A percentile compares a stretch with the other conserved stretches of the same genome.
phyloP scores from a whole-genome alignment of 1,140 invertebrate genomes.

The Steinernema feltiae region DNA sequence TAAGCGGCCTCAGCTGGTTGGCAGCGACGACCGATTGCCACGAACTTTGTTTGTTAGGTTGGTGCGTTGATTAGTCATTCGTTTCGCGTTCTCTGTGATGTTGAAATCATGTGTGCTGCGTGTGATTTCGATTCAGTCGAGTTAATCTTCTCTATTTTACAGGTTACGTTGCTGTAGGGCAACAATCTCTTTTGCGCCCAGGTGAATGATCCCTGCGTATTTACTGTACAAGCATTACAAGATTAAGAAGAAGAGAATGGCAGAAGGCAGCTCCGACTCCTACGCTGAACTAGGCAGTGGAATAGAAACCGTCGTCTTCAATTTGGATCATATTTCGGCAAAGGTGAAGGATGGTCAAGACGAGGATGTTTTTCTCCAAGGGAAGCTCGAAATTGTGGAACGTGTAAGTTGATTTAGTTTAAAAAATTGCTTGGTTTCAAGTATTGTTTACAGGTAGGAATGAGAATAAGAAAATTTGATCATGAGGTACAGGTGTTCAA shows the following conservation, averaged over 20 bases:
- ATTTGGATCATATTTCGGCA: not conserved
- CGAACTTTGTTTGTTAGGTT: not conserved
- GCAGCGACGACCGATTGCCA: no score
- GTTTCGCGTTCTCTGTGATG: not conserved
- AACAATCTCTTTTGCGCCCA: no score
- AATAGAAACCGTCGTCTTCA: not conserved
- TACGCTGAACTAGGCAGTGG: not conserved
- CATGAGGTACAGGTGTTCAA: no score
- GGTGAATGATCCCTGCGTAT: not conserved
- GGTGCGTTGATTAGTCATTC: not conserved
- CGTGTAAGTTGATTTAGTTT: constrained; percentile 5
- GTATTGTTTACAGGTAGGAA: no score
- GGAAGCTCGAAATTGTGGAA: not conserved
- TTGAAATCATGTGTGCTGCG: not conserved
- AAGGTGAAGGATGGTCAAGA: not conserved
- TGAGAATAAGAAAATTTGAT: no score
- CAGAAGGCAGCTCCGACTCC: not conserved
- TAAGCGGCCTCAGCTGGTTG: no score
- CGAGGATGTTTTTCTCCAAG: not conserved
- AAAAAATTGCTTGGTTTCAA: not conserved
- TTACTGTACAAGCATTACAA: not conserved
- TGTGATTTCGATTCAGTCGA: no score
- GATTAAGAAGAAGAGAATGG: not conserved
- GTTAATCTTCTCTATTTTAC: no score
- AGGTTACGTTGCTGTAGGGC: no score